These are phyloP conservation scores for Drosophila austrosaltans DNA, from an alignment of 2,888 invertebrate genomes.

Conservation along the genomic window DNA sequence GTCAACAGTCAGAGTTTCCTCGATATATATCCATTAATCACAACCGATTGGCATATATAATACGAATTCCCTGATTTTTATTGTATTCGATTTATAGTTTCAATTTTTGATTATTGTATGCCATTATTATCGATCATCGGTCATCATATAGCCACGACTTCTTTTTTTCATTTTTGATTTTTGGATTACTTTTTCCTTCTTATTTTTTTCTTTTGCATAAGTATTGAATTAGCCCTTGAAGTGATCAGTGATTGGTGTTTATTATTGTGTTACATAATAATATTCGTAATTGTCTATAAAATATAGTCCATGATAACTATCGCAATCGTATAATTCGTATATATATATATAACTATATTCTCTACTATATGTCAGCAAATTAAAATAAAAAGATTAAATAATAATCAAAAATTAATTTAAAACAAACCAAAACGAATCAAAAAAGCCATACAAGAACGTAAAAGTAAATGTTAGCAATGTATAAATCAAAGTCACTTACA, in stretches of 20 bases:
- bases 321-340: slow-evolving; percentile 65
- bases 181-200: neutral
- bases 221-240: slow-evolving; percentile 74
- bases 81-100: slow-evolving; percentile 45
- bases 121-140: slow-evolving; percentile 53
- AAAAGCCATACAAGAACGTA: slow-evolving; percentile 25
- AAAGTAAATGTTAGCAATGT: slow-evolving; percentile 62
- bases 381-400: slow-evolving; percentile 55
- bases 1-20: slow-evolving; percentile 22
- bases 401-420: slow-evolving; percentile 63
- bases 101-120: slow-evolving; percentile 63
- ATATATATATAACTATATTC: slow-evolving; percentile 49
- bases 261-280: slow-evolving; percentile 80
- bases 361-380: slow-evolving; percentile 30
- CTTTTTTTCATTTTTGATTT: neutral
- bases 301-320: slow-evolving; percentile 74
- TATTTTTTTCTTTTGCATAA: slow-evolving; percentile 2
- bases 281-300: slow-evolving; percentile 73
- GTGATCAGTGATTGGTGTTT: slow-evolving; percentile 81
- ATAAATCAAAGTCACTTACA: slow-evolving; percentile 48
- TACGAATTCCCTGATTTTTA: slow-evolving; percentile 38
- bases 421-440: slow-evolving; percentile 30
- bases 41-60: slow-evolving; percentile 51
- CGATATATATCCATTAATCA: slow-evolving; percentile 14
- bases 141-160: neutral